phyloP scores from a whole-genome alignment of 2,797 vertebrate genomes.

The Sebastes steindachneri region DNA sequence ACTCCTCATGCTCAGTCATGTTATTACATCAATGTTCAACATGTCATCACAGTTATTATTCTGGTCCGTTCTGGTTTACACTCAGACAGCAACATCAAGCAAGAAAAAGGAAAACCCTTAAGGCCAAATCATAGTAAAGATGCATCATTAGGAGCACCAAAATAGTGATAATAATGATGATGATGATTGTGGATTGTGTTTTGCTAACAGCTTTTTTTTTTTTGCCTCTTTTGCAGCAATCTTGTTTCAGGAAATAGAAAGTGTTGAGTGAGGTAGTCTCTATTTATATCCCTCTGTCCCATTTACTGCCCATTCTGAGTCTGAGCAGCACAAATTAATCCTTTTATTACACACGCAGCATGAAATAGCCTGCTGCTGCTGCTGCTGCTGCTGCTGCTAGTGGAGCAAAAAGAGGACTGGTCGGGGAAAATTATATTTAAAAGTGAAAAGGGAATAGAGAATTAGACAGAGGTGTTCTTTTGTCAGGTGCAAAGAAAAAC shows the following conservation, averaged over 20 bases:
- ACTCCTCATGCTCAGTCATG: background rate
- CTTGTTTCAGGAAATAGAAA: constrained; percentile 56
- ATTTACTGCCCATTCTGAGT: constrained; percentile 72
- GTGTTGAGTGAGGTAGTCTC: constrained; percentile 60
- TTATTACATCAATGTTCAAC: background rate
- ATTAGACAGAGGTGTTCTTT: background rate
- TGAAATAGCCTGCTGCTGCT: constrained; percentile 68
- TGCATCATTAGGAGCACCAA: background rate
- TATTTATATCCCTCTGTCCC: constrained; percentile 76
- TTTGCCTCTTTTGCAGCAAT: constrained; percentile 28
- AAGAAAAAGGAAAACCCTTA: background rate
- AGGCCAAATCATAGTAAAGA: background rate
- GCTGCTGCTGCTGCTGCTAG: constrained; percentile 15
- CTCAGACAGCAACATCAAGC: background rate
- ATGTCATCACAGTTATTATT: background rate
- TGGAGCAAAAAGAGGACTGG: constrained; percentile 20
- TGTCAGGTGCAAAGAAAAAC: background rate
- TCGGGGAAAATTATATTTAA: constrained; percentile 1
- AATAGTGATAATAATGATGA: background rate
- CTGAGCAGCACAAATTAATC: constrained; percentile 77
- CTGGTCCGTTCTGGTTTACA: background rate
- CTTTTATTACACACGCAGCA: constrained; percentile 73
- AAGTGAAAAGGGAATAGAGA: background rate
- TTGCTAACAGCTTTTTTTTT: background rate
- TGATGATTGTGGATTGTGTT: background rate